Evolutionary conservation across 2,888 invertebrate species (phyloP), one percentile per base, ranked within the genome.

Genomic region (Pecten maximus): DNA sequence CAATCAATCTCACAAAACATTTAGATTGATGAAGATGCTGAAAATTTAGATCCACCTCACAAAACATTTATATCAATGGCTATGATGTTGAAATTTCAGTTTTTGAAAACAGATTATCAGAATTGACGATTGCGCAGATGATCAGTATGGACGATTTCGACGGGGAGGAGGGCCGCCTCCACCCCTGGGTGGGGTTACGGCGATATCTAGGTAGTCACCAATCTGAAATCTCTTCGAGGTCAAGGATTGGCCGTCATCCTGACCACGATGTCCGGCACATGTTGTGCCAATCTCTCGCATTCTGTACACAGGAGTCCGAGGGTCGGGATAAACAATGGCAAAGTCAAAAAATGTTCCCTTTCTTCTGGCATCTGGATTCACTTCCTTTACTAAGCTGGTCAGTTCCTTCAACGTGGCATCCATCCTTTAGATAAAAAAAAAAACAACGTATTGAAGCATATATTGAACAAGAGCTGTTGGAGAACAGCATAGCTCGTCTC

Each of bases 301-400:
- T 90, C 98, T 97, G 93, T 96, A 97, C 6, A 94, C 95, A 97
- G 97, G 95, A 2, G 94, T 91, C 35, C 96, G 92, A 0, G 94
- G 93, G 91, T 97, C 97, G 3, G 97, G 97, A 92, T 95, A 97
- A 2, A 97, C 97, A n/a, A 99, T 97, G 2, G 99, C 98, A 97
- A 99, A 99, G 96, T 99, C 99, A 97, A 99, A 99, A 95, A 98
- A 98, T 4, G 99, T 99, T 87, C 99, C 99, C 96, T 99, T 99
- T 90, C 98, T 98, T 88, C 99, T 97, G 0, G 99, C 98, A 96
- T 99, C 99, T 10, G 99, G 99, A 97, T 99, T 99, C 0, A 99
- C 99, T 97, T 99, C 99, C 96, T 99, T 99, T 0, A 99, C 99
- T 12, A 99, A 97, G n/a, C 98, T 98, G 0, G 99, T 99, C 16